phyloP scores from a whole-genome alignment of 2,888 invertebrate species.

The Plagodis pulveraria region DNA sequence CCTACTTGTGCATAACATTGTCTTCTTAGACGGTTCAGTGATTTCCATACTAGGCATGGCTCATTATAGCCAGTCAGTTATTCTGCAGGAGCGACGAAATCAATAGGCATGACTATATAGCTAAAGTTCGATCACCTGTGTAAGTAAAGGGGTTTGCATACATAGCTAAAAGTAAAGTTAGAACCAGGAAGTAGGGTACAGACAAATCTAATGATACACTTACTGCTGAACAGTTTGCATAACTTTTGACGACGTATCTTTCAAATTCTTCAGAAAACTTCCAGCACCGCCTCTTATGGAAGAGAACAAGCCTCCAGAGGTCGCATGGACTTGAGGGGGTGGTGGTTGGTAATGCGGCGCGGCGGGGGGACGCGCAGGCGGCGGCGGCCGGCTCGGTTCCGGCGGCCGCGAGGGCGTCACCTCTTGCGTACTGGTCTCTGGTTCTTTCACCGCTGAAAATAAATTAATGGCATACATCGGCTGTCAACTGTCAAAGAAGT shows the following conservation, averaged over 20 bases:
- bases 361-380: conserved; percentile 58
- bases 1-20: no score
- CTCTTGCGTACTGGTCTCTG: conserved; percentile 53
- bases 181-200: no score
- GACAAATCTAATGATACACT: conserved; percentile 56
- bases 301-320: conserved; percentile 89
- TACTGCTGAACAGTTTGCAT: conserved; percentile 98
- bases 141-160: no score
- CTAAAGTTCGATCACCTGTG: no score
- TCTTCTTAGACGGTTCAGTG: no score
- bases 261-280: conserved; percentile 95
- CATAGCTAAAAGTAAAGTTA: no score
- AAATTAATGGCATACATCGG: conserved; percentile 19
- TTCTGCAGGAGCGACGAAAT: no score
- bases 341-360: conserved; percentile 64
- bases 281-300: conserved; percentile 97
- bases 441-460: conserved; percentile 65
- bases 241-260: conserved; percentile 98
- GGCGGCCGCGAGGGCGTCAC: conserved; percentile 63
- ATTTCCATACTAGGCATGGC: no score
- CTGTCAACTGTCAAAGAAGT: neutral
- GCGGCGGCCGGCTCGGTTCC: conserved; percentile 68
- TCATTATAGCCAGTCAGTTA: no score
- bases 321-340: conserved; percentile 54
- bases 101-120: no score